Evolutionary conservation across 2,888 invertebrate genomes (phyloP).

Genomic region (Drosophila ustulata): DNA sequence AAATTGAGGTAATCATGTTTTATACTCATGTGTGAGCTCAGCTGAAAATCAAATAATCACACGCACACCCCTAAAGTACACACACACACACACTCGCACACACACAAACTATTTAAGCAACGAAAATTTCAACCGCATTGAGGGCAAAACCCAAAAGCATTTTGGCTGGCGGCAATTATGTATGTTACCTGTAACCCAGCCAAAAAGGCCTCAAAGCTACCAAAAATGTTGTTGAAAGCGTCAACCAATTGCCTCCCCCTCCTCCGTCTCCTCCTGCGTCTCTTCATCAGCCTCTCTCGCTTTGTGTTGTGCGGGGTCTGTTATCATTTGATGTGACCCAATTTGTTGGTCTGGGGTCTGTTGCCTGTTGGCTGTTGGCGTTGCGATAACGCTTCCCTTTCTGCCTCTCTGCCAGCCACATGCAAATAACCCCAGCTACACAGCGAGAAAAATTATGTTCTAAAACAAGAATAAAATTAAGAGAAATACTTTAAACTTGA

Average conservation of each 20-base stretch:
- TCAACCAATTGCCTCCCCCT: background rate
- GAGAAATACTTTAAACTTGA: too few relatives aligned
- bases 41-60: conserved; percentile 54
- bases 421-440: conserved; percentile 37
- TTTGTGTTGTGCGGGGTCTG: conserved; percentile 21
- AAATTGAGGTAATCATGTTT: conserved; percentile 73
- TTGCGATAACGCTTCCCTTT: conserved; percentile 54
- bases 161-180: conserved; percentile 40
- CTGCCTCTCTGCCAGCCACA: conserved; percentile 13
- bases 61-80: conserved; percentile 10
- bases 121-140: conserved; percentile 30
- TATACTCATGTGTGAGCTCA: conserved; percentile 44
- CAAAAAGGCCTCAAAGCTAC: conserved; percentile 29
- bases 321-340: conserved; percentile 72
- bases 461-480: too few relatives aligned
- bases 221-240: conserved; percentile 51
- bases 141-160: conserved; percentile 20
- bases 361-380: conserved; percentile 36
- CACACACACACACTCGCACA: background rate
- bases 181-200: conserved; percentile 23
- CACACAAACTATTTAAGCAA: conserved; percentile 38
- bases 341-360: conserved; percentile 48
- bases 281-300: background rate
- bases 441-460: too few relatives aligned
- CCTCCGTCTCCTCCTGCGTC: too few relatives aligned